Evolutionary conservation across 2,113 vertebrate genomes (phyloP).

Genomic region (Corvus moneduloides): DNA sequence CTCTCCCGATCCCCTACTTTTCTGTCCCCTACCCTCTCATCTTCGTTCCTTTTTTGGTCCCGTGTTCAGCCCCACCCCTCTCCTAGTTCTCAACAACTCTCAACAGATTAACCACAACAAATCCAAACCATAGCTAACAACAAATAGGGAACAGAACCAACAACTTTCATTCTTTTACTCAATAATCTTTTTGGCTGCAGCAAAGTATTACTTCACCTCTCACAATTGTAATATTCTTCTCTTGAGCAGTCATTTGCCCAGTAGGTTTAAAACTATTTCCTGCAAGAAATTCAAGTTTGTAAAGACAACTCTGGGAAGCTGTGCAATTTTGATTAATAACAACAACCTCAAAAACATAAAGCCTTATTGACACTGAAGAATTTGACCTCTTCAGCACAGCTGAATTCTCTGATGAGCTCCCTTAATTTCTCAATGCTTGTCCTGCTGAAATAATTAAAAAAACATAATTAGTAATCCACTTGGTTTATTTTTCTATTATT

Average conservation of each 20-base stretch:
- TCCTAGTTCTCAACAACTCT: not conserved
- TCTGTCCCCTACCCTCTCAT: not conserved
- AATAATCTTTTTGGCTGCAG: not conserved
- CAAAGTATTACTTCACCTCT: not conserved
- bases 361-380: not conserved
- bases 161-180: not conserved
- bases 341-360: not conserved
- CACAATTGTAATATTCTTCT: not conserved
- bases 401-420: not conserved
- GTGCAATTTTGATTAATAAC: not conserved
- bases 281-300: not conserved
- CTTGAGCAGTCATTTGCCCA: not conserved
- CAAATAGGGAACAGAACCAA: not conserved
- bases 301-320: not conserved
- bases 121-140: not conserved
- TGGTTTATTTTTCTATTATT: not conserved
- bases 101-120: not conserved
- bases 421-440: not conserved
- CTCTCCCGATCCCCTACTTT: not conserved
- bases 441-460: not conserved
- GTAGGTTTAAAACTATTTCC: not conserved
- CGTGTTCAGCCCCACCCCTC: not conserved
- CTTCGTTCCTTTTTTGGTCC: not conserved
- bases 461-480: not conserved
- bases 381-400: not conserved